phyloP scores from a whole-genome alignment of 2,888 invertebrate species.

The Linnaemya tessellans region DNA sequence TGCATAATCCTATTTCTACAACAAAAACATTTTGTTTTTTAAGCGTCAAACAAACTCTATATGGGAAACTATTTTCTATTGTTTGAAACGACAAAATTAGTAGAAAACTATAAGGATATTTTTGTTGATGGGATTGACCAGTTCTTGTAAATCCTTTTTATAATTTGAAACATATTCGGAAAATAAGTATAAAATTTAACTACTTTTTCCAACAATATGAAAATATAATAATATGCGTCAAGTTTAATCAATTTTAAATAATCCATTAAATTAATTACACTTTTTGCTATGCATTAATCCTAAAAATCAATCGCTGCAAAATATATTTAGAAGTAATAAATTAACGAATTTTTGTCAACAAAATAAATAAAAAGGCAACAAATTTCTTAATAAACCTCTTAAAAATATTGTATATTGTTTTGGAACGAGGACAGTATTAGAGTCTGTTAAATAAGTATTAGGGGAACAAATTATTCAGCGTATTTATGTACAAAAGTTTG shows the following conservation, averaged over 20 bases:
- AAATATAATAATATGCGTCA: slow-evolving; percentile 60
- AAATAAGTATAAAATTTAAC: slow-evolving; percentile 12
- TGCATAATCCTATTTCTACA: too few relatives aligned
- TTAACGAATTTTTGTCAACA: slow-evolving; percentile 61
- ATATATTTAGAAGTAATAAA: slow-evolving; percentile 61
- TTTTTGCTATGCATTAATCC: slow-evolving; percentile 62
- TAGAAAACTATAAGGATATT: too few relatives aligned
- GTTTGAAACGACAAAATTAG: too few relatives aligned
- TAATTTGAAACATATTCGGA: slow-evolving; percentile 8
- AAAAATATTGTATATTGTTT: not conserved
- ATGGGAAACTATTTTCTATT: too few relatives aligned
- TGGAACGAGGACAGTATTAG: not conserved
- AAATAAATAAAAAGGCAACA: slow-evolving; percentile 50
- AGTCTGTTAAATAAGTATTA: too few relatives aligned
- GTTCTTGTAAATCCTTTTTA: not conserved
- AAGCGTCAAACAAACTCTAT: too few relatives aligned
- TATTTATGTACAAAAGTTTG: too few relatives aligned
- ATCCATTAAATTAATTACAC: slow-evolving; percentile 43
- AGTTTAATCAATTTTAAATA: slow-evolving; percentile 59
- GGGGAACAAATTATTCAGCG: too few relatives aligned
- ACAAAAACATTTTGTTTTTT: too few relatives aligned
- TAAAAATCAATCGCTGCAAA: slow-evolving; percentile 40
- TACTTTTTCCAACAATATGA: slow-evolving; percentile 16
- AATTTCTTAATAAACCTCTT: slow-evolving; percentile 9
- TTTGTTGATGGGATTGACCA: too few relatives aligned